Base-by-base conservation (phyloP, 2,797 vertebrate species). In the Gymnocypris eckloni region DNA sequence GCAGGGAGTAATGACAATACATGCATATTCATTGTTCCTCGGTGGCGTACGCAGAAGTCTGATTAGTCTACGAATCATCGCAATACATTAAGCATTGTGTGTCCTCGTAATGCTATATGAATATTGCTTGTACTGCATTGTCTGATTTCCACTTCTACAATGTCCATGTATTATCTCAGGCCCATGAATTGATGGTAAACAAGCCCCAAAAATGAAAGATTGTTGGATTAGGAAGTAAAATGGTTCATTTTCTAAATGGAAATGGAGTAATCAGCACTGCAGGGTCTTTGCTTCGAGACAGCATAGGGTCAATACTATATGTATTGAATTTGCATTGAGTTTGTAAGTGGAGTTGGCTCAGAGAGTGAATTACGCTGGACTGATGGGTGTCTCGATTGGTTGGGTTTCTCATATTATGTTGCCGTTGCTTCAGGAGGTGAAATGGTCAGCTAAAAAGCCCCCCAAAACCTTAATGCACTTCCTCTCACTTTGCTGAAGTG, bases 1-100 rank as follows among this genome's bases (percentile, higher is more conserved):
- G 87, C 85, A 81, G 70, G 84, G 87, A 20, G 67, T 86, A 88
- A 71, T 90, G 67, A 89, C 87, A 91, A 70, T 88, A 86, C 81
- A 88, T 86, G 79, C 89, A 92, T 87, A 64, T 75, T 71, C 52
- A 86, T 67, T 89, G 75, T 71, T 71, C 78, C 48, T 69, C n/a
- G 0, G 12, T 72, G 83, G 66, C 39, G 3, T 56, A 70, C n/a
- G 13, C 33, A 54, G 64, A 79, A 15, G 25, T 64, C 69, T 83
- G 70, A 86, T 66, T 79, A 86, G 67, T 52, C 61, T 45, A 50
- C 10, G 18, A 79, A 71, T 69, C 13, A 12, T 70, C 4, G 16
- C 9, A 72, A 76, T 76, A 37, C 37, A 67, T 69, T 45, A 79
- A 66, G 41, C 25, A 66, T 12, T 48, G 54, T 61, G 70, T 41